These are phyloP conservation scores for Aythya fuligula DNA, from an alignment of 2,797 vertebrate species.

Conservation along the genomic window DNA sequence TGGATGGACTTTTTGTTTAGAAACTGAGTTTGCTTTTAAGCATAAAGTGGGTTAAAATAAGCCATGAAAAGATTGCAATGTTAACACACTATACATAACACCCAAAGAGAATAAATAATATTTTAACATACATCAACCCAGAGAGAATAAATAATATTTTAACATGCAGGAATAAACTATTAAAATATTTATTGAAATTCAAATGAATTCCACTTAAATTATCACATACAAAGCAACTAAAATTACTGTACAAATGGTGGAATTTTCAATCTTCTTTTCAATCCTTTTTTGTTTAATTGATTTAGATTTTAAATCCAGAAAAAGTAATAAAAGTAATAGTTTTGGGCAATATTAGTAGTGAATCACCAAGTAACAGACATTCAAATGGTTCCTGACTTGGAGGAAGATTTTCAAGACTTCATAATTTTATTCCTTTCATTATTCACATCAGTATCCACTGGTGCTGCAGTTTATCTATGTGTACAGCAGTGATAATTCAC, in stretches of 20 bases:
- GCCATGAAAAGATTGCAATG: neutral
- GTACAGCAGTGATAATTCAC: slow-evolving; percentile 16
- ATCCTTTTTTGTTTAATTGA: neutral
- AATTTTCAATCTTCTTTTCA: neutral
- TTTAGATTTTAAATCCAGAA: neutral
- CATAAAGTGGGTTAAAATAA: neutral
- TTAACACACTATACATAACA: neutral
- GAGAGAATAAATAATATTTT: neutral
- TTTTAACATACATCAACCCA: neutral
- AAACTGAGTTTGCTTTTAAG: neutral
- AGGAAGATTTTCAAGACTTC: slow-evolving; percentile 14
- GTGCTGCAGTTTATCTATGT: neutral
- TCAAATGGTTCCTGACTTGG: neutral
- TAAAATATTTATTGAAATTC: neutral
- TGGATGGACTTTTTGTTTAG: neutral
- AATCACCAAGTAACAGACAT: neutral
- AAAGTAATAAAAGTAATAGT: neutral
- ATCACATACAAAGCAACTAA: neutral
- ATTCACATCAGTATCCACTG: neutral
- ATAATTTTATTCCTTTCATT: neutral
- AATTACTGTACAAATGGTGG: neutral
- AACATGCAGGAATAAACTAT: neutral
- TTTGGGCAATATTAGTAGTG: neutral
- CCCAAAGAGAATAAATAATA: neutral
- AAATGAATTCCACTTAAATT: neutral